Conservation (phyloP, 2,888 invertebrate genomes). For the Yponomeuta cagnagella region DNA sequence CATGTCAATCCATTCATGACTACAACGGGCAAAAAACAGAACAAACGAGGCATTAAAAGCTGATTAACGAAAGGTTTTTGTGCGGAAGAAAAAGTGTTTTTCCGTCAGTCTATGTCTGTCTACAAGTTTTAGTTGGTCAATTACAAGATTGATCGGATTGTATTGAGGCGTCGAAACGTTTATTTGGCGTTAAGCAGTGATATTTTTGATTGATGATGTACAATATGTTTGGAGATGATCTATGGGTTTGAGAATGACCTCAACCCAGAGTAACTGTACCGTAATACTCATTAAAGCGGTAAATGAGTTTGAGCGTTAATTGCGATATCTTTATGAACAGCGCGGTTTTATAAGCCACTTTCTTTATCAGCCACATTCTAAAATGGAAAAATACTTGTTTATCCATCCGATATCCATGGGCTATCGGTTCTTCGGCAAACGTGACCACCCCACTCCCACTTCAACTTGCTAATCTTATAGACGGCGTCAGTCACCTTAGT, state of each 20-base stretch:
- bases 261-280: constrained; percentile 9
- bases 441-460: too few relatives aligned
- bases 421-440: too few relatives aligned
- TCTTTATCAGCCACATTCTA: too few relatives aligned
- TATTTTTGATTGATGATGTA: constrained; percentile 6
- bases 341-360: too few relatives aligned
- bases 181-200: not conserved
- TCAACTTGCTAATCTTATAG: too few relatives aligned
- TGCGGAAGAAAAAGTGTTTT: not conserved
- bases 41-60: not conserved
- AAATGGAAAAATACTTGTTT: too few relatives aligned
- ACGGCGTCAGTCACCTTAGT: too few relatives aligned
- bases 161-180: not conserved
- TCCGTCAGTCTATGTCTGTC: not conserved
- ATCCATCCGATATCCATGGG: too few relatives aligned
- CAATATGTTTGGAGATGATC: constrained; percentile 7
- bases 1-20: not conserved
- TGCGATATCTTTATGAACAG: too few relatives aligned
- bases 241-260: not conserved
- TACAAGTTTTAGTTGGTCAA: not conserved
- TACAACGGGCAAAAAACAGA: not conserved
- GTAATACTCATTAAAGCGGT: not conserved
- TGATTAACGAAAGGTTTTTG: not conserved
- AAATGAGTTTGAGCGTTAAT: too few relatives aligned
- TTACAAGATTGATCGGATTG: constrained; percentile 10